These are phyloP conservation scores for Aphaenogaster floridana DNA, from an alignment of 1,140 invertebrate genomes.

Conservation along the genomic window DNA sequence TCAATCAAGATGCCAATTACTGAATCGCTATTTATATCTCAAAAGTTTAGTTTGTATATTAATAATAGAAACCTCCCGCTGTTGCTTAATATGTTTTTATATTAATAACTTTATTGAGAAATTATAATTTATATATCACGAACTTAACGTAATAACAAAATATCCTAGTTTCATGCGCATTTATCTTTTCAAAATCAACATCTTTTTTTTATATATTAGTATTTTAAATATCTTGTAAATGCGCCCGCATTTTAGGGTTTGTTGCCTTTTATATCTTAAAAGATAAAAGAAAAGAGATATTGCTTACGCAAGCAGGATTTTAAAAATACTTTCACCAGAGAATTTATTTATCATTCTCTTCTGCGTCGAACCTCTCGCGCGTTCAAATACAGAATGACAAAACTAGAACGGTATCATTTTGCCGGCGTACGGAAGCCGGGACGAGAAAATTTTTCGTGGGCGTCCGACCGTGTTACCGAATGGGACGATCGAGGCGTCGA, in stretches of 20 bases:
- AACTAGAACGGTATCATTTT: slow-evolving; percentile 49
- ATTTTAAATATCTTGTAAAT: slow-evolving; percentile 9
- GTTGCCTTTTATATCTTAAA: not conserved
- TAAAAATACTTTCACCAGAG: not conserved
- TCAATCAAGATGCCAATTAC: not conserved
- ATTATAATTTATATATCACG: not conserved
- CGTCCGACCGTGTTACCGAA: slow-evolving; percentile 73
- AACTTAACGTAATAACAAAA: not conserved
- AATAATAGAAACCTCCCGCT: slow-evolving; percentile 8
- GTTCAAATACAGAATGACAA: slow-evolving; percentile 43
- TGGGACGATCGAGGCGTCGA: slow-evolving; percentile 84
- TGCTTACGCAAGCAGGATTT: not conserved
- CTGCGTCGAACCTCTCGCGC: not conserved
- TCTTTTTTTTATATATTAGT: not conserved
- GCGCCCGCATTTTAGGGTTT: not conserved
- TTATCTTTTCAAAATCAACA: not conserved
- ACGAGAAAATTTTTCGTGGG: slow-evolving; percentile 76
- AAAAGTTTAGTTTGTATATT: not conserved
- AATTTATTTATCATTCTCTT: slow-evolving; percentile 24
- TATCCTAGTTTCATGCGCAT: not conserved
- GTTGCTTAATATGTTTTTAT: not conserved
- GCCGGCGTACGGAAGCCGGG: slow-evolving; percentile 30
- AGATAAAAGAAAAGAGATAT: not conserved
- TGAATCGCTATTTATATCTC: not conserved
- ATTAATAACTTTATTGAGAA: not conserved